Conservation (phyloP, 1,140 invertebrate genomes). For the Euschistus heros region DNA sequence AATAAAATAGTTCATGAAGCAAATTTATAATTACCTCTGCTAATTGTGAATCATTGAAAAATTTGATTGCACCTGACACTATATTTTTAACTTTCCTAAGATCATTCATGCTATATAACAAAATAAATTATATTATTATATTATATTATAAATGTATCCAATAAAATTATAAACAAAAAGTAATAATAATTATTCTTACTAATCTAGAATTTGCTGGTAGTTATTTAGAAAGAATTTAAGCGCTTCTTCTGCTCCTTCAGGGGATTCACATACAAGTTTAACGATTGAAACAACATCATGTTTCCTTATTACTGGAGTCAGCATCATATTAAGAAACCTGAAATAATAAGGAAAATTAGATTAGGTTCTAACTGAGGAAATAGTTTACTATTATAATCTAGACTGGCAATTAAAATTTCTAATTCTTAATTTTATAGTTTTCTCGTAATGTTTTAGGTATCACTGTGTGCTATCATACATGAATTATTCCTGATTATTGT, state of each 20-base stretch:
- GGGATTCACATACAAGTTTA: background rate
- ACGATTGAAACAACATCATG: background rate
- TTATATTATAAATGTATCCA: too few relatives aligned
- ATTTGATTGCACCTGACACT: background rate
- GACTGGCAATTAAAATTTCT: too few relatives aligned
- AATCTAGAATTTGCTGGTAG: background rate
- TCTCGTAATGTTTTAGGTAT: too few relatives aligned
- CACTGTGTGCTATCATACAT: too few relatives aligned
- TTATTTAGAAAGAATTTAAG: background rate
- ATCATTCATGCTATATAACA: background rate
- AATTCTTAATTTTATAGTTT: too few relatives aligned
- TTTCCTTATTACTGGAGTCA: background rate
- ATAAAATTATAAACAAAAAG: background rate
- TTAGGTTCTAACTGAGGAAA: too few relatives aligned
- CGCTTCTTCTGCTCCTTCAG: conserved; percentile 1
- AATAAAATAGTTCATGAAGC: background rate
- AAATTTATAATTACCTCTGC: background rate
- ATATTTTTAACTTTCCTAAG: background rate
- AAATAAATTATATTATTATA: too few relatives aligned
- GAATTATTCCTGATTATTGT: too few relatives aligned
- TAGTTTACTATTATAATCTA: too few relatives aligned
- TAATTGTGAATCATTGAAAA: background rate
- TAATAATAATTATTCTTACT: background rate
- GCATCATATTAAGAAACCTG: background rate
- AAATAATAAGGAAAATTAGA: too few relatives aligned